Conservation (phyloP, 2,113 vertebrate genomes). For the Cavia aperea region DNA sequence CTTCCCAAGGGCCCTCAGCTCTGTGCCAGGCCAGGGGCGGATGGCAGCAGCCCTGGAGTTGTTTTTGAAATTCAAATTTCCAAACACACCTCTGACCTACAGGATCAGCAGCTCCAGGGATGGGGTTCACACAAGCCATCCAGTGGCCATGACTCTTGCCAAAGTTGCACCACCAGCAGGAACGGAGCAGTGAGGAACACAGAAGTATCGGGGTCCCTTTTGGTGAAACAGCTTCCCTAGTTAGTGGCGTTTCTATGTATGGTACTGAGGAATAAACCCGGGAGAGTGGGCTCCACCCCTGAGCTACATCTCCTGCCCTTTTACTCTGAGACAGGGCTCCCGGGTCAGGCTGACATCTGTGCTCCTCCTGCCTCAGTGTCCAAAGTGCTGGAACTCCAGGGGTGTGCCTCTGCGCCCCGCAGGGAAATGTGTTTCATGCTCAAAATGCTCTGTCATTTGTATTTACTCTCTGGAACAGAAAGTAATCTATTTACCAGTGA, state of each 20-base stretch:
- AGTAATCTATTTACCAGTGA: conserved; percentile 7
- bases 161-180: not conserved
- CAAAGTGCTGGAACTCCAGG: not conserved
- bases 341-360: not conserved
- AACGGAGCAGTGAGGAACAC: not conserved
- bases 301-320: not conserved
- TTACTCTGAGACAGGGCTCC: not conserved
- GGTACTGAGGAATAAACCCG: not conserved
- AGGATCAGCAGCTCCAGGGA: not conserved
- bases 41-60: not conserved
- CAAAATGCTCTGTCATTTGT: not conserved
- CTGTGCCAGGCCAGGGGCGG: not conserved
- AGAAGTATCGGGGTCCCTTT: not conserved
- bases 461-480: not conserved
- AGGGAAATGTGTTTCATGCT: not conserved
- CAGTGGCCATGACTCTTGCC: not conserved
- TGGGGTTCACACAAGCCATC: not conserved
- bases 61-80: not conserved
- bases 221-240: not conserved
- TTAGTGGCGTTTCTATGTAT: too few species aligned
- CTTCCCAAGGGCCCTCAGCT: not conserved
- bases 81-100: not conserved
- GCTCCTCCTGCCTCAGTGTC: not conserved
- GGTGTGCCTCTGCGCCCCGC: not conserved
- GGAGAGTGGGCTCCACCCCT: not conserved